Conservation (phyloP, 2,888 invertebrate species). For the Drosophila rubida region DNA sequence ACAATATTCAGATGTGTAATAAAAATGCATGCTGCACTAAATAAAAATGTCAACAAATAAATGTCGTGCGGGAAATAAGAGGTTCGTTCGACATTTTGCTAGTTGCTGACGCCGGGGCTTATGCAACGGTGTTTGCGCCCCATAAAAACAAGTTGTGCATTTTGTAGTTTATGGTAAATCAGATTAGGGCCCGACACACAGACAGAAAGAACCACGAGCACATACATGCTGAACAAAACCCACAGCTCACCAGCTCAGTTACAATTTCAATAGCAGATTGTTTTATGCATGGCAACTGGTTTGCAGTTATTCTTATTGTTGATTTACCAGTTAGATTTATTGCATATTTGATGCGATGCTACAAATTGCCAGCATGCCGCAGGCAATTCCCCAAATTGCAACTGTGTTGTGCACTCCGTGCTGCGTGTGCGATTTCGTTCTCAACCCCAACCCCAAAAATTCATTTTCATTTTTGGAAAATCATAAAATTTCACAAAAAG, state of each 20-base stretch:
- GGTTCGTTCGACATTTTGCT: conserved; percentile 44
- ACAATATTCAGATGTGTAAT: conserved; percentile 18
- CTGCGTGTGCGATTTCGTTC: conserved; percentile 40
- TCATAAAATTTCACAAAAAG: no score
- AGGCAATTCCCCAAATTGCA: conserved; percentile 24
- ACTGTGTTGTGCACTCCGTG: not conserved
- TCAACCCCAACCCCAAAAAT: conserved; percentile 18
- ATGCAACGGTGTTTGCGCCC: conserved; percentile 45
- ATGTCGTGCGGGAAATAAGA: conserved; percentile 17
- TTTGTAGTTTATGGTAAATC: conserved; percentile 67
- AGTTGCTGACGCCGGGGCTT: conserved; percentile 40
- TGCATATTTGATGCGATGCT: conserved; percentile 69
- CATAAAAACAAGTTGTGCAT: conserved; percentile 42
- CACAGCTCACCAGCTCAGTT: conserved; percentile 49
- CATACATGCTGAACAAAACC: not conserved
- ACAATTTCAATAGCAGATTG: conserved; percentile 68
- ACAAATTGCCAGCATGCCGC: conserved; percentile 66
- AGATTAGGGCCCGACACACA: conserved; percentile 52
- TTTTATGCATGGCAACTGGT: conserved; percentile 44
- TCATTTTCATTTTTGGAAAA: conserved; percentile 22
- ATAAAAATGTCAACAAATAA: conserved; percentile 52
- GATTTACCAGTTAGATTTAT: conserved; percentile 67
- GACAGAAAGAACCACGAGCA: no score
- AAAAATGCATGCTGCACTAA: conserved; percentile 36
- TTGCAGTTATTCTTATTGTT: conserved; percentile 53